Conservation (phyloP, 2,797 vertebrate genomes). For the Girardinus metallicus region DNA sequence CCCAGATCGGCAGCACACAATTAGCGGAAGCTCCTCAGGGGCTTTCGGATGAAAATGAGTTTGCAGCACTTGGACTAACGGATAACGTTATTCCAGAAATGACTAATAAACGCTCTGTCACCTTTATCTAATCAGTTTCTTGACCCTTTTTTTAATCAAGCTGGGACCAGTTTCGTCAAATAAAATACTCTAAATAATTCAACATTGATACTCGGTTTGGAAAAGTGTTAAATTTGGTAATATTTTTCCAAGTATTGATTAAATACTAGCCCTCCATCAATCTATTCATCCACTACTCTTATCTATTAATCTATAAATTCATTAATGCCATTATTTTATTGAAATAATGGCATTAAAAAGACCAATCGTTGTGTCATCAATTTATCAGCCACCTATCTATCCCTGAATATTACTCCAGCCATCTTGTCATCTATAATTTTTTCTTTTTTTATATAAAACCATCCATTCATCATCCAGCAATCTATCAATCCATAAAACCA, state of each 20-base stretch:
- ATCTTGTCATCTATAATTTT: background rate
- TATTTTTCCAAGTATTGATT: background rate
- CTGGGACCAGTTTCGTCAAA: background rate
- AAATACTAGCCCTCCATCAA: background rate
- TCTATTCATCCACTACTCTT: background rate
- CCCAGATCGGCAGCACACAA: conserved; percentile 64
- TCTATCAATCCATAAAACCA: background rate
- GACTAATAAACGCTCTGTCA: conserved; percentile 16
- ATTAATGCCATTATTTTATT: too few relatives aligned
- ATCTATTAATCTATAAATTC: background rate
- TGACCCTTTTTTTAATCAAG: background rate
- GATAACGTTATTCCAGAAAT: conserved; percentile 41
- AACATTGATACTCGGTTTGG: background rate
- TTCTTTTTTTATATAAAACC: background rate
- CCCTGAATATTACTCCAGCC: background rate
- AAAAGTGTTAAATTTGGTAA: background rate
- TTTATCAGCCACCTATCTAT: background rate
- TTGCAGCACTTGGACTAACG: conserved; percentile 23
- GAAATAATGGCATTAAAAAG: too few relatives aligned
- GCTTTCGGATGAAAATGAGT: conserved; percentile 41
- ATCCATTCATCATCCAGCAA: background rate
- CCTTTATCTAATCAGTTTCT: background rate
- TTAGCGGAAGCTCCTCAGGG: conserved; percentile 65
- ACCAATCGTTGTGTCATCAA: background rate
- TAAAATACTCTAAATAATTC: background rate